These are phyloP conservation scores for Marronus borbonicus DNA, from an alignment of 2,888 invertebrate genomes.

Conservation along the genomic window DNA sequence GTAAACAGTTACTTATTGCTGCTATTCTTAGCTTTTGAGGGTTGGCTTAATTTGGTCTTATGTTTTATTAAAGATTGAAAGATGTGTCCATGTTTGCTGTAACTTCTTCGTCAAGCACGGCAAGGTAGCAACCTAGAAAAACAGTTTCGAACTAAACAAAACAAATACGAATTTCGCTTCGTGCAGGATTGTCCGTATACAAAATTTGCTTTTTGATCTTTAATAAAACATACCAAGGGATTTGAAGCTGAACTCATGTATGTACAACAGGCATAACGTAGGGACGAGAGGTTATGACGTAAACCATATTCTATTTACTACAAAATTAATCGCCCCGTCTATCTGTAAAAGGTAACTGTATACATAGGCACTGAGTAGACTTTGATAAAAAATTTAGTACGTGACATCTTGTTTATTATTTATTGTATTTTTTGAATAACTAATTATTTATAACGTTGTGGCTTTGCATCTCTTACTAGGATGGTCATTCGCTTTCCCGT, in stretches of 20 bases:
- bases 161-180: no score
- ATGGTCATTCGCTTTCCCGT: background rate
- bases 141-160: no score
- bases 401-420: background rate
- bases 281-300: background rate
- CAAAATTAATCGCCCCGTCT: background rate
- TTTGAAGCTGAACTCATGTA: background rate
- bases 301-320: background rate
- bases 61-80: no score
- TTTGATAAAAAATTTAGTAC: slow-evolving; percentile 33
- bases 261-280: slow-evolving; percentile 3
- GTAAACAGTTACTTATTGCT: no score
- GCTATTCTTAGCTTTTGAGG: no score
- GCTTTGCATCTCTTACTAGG: slow-evolving; percentile 1
- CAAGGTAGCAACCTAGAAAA: no score
- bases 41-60: no score
- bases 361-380: background rate
- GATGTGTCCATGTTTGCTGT: no score
- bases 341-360: no score
- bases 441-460: background rate
- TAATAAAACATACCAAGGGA: slow-evolving; percentile 13
- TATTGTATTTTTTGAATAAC: slow-evolving; percentile 23
- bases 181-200: background rate
- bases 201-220: background rate
- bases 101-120: no score